Percentiles rank a stretch among this genome's conserved stretches.
Evolutionary conservation across 1,140 invertebrate species (phyloP).

Genomic region (Monochamus saltuarius): DNA sequence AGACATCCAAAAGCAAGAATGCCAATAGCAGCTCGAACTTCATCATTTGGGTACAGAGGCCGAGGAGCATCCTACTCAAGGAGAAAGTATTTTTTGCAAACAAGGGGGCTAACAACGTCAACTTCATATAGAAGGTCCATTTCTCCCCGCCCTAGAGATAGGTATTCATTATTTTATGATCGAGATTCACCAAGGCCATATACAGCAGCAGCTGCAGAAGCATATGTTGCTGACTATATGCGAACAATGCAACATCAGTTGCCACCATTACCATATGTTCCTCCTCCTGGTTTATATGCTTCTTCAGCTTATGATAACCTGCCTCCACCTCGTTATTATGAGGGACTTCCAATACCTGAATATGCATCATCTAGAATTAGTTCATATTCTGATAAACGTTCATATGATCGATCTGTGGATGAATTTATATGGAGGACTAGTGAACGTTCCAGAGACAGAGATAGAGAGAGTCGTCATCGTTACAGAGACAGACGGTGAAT

Average conservation of each 20-base stretch:
- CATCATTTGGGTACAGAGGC: slow-evolving; percentile 51
- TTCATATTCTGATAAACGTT: slow-evolving; percentile 70
- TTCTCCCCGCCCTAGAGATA: slow-evolving; percentile 55
- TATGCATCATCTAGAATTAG: slow-evolving; percentile 57
- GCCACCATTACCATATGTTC: slow-evolving; percentile 69
- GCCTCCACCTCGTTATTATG: slow-evolving; percentile 77
- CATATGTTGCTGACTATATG: slow-evolving; percentile 77
- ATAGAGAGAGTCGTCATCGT: slow-evolving; percentile 38
- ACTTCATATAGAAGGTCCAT: slow-evolving; percentile 59
- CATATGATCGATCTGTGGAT: slow-evolving; percentile 87
- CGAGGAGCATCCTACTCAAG: slow-evolving; percentile 53
- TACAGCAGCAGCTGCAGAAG: slow-evolving; percentile 68
- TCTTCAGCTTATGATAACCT: slow-evolving; percentile 67
- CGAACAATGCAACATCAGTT: slow-evolving; percentile 77
- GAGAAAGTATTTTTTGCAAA: slow-evolving; percentile 56
- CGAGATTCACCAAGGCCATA: slow-evolving; percentile 50
- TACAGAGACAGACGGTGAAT: slow-evolving; percentile 38
- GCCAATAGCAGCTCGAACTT: slow-evolving; percentile 49
- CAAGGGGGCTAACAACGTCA: slow-evolving; percentile 53
- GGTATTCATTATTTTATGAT: slow-evolving; percentile 45
- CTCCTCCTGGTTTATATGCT: slow-evolving; percentile 62
- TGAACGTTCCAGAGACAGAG: slow-evolving; percentile 59
- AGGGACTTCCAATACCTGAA: slow-evolving; percentile 68
- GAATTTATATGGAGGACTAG: slow-evolving; percentile 85
- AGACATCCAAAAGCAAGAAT: slow-evolving; percentile 54